These are phyloP conservation scores for Anastrepha obliqua DNA, from an alignment of 1,140 invertebrate genomes.

Conservation along the genomic window DNA sequence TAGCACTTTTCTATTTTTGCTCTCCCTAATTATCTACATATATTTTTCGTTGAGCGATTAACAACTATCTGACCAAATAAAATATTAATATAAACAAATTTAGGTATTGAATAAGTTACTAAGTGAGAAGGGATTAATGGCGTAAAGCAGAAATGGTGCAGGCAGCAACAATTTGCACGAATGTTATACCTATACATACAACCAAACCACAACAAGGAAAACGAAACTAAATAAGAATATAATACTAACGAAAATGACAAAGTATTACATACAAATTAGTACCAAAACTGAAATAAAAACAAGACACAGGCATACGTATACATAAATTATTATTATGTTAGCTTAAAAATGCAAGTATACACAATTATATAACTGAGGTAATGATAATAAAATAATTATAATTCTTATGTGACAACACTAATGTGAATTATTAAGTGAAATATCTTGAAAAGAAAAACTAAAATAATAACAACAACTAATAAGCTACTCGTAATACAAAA, in stretches of 20 bases:
- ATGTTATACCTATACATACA: background rate
- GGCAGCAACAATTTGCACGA: background rate
- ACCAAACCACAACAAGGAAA: background rate
- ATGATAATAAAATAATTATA: background rate
- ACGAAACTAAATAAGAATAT: background rate
- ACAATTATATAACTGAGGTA: constrained; percentile 9
- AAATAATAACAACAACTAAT: constrained; percentile 16
- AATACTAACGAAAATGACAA: background rate
- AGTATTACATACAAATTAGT: background rate
- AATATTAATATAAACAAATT: background rate
- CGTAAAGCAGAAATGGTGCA: background rate
- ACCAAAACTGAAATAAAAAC: background rate
- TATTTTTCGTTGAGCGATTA: background rate
- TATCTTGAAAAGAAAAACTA: background rate
- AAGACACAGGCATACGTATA: background rate
- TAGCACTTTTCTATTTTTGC: constrained; percentile 33
- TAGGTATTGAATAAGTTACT: constrained; percentile 12
- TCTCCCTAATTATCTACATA: constrained; percentile 3
- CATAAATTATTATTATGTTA: background rate
- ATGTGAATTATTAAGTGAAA: constrained; percentile 6
- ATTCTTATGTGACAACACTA: background rate
- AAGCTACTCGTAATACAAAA: background rate
- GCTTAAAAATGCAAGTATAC: background rate
- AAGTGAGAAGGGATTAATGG: background rate
- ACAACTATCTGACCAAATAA: background rate